phyloP scores from a whole-genome alignment of 2,797 vertebrate genomes.

The Adrianichthys oophorus region DNA sequence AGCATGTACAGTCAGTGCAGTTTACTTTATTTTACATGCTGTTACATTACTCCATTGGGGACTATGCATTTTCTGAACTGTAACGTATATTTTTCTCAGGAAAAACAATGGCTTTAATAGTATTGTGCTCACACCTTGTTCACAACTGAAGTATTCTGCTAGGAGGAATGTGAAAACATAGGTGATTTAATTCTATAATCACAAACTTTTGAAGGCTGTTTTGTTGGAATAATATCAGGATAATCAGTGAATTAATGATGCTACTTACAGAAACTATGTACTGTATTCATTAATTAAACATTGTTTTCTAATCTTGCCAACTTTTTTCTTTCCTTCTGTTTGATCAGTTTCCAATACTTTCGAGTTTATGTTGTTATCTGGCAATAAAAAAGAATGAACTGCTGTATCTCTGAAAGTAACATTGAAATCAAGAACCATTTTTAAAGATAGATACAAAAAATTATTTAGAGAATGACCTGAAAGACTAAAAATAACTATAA shows the following conservation, averaged over 20 bases:
- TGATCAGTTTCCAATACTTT: no score
- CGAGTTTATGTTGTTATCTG: no score
- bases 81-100: conserved; percentile 54
- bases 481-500: no score
- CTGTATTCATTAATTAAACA: conserved; percentile 67
- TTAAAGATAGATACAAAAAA: no score
- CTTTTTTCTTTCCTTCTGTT: neutral
- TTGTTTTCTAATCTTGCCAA: conserved; percentile 56
- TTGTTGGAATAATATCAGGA: conserved; percentile 33
- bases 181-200: conserved; percentile 37
- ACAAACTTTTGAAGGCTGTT: conserved; percentile 25
- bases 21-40: conserved; percentile 33
- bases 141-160: conserved; percentile 46
- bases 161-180: conserved; percentile 54
- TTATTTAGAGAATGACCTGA: no score
- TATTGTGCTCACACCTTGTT: conserved; percentile 42
- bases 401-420: no score
- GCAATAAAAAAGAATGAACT: no score
- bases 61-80: conserved; percentile 14
- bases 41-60: conserved; percentile 25
- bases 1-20: conserved; percentile 25
- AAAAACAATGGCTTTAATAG: conserved; percentile 45
- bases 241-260: conserved; percentile 59
- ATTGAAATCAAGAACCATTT: no score
- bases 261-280: conserved; percentile 65